phyloP scores from a whole-genome alignment of 2,888 invertebrate genomes.

The Drosophila cognata region DNA sequence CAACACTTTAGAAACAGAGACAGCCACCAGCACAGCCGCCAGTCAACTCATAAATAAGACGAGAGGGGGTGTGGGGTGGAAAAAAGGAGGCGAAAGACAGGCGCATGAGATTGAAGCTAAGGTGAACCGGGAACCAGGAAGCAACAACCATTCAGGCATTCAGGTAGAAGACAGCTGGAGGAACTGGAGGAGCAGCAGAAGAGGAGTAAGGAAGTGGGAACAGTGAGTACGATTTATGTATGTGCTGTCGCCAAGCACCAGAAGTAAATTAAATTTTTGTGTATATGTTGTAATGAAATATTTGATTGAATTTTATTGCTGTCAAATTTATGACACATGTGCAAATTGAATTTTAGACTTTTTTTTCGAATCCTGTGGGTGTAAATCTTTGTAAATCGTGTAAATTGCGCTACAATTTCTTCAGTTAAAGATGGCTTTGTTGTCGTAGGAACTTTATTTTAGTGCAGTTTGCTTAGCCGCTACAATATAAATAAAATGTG shows the following conservation, averaged over 20 bases:
- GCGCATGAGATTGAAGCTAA: conserved; percentile 40
- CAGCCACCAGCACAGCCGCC: conserved; percentile 3
- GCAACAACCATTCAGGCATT: conserved; percentile 41
- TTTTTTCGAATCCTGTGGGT: conserved; percentile 7
- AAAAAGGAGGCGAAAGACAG: conserved; percentile 12
- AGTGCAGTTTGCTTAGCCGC: conserved; percentile 7
- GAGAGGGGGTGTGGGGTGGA: background rate
- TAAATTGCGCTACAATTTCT: conserved; percentile 5
- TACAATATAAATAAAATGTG: conserved; percentile 29
- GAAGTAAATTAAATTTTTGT: conserved; percentile 76
- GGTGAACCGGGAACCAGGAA: conserved; percentile 47
- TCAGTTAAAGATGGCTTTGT: background rate
- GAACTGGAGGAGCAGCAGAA: background rate
- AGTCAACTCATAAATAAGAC: conserved; percentile 48
- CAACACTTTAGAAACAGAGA: conserved; percentile 37
- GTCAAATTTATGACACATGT: conserved; percentile 60
- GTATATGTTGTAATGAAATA: conserved; percentile 64
- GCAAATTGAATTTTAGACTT: conserved; percentile 52
- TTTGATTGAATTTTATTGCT: conserved; percentile 64
- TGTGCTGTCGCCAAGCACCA: conserved; percentile 56
- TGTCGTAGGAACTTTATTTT: background rate
- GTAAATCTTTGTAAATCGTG: conserved; percentile 15
- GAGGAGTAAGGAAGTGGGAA: background rate
- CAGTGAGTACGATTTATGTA: conserved; percentile 59
- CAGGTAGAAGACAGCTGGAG: conserved; percentile 3